phyloP scores from a whole-genome alignment of 2,797 vertebrate genomes.

The Poeciliopsis paucimaculata region DNA sequence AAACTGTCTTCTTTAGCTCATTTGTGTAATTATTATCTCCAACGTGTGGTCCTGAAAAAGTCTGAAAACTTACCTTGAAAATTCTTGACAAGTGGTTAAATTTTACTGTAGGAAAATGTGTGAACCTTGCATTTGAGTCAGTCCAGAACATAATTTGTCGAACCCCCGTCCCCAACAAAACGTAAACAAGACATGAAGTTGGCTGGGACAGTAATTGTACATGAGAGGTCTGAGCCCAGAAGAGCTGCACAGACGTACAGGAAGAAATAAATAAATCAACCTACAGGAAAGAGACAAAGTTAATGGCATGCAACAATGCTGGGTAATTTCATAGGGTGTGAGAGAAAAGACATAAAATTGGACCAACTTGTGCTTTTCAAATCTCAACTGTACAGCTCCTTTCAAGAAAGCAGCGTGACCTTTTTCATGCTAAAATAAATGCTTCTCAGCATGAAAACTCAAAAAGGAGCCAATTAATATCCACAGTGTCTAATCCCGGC shows the following conservation, averaged over 20 bases:
- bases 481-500: slow-evolving; percentile 3
- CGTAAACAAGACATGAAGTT: not conserved
- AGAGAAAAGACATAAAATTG: not conserved
- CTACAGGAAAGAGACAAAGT: slow-evolving; percentile 12
- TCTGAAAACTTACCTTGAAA: too few relatives aligned
- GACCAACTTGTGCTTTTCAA: slow-evolving; percentile 24
- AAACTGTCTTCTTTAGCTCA: too few relatives aligned
- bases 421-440: slow-evolving; percentile 24
- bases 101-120: too few relatives aligned
- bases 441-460: slow-evolving; percentile 14
- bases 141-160: too few relatives aligned
- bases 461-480: slow-evolving; percentile 22
- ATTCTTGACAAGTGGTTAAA: too few relatives aligned
- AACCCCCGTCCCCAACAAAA: not conserved
- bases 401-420: slow-evolving; percentile 33
- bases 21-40: too few relatives aligned
- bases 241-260: not conserved
- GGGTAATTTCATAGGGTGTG: not conserved
- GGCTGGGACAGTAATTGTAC: not conserved
- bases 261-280: not conserved
- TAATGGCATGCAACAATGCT: slow-evolving; percentile 6
- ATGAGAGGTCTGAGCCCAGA: not conserved
- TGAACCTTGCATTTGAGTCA: not conserved
- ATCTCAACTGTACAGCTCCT: slow-evolving; percentile 17
- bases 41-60: too few relatives aligned